Base-by-base conservation (phyloP, 53 echinoderm and acorn worm species). In the Echinometra lucunter region DNA sequence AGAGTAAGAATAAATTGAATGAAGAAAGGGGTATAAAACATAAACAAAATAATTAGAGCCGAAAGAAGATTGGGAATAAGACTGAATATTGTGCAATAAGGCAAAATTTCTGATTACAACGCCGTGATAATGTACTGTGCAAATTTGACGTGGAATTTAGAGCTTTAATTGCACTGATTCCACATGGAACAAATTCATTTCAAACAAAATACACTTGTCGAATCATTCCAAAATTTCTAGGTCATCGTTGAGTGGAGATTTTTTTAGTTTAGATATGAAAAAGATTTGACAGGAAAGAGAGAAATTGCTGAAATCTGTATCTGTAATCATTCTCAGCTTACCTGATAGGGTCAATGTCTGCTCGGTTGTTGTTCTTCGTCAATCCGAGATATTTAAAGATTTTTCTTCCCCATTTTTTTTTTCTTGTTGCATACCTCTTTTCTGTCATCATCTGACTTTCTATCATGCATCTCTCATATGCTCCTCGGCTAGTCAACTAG, bases 291-390 rank as follows among this genome's bases (percentile, higher is more conserved):
- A n/a, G n/a, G n/a, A n/a, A n/a, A n/a, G n/a, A 49, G 85, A 85
- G 44, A 81, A 44, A 32, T 88, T 0, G 53, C 10, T 47, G 55
- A 83, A n/a, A 30, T 45, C 17, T 89, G 37, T 60, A 89, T 58
- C 88, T 88, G 45, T 32, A 88, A 88, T 53, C 37, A 89, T 63
- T 89, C 89, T 89, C 35, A 89, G 27, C 63, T 58, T 89, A 89
- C 89, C 37, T 60, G 38, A 19, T 49, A 25, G 57, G 94, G 94
- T 94, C 94, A 83, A 94, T 94, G 85, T 32, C 94, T 94, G 83
- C 44, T 82, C 94, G 94, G 94, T 85, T 83, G 45, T 94, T 92
- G 93, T 74, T 55, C 93, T 78, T 74, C 91, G 38, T 17, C 67
- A 70, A 89, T 89, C 40, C 89, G 45, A 56, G 93, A 74, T 92